A percentile compares a stretch with the other conserved stretches of the same genome.
phyloP scores from a whole-genome alignment of 2,888 invertebrate species.

The Troilus luridus region DNA sequence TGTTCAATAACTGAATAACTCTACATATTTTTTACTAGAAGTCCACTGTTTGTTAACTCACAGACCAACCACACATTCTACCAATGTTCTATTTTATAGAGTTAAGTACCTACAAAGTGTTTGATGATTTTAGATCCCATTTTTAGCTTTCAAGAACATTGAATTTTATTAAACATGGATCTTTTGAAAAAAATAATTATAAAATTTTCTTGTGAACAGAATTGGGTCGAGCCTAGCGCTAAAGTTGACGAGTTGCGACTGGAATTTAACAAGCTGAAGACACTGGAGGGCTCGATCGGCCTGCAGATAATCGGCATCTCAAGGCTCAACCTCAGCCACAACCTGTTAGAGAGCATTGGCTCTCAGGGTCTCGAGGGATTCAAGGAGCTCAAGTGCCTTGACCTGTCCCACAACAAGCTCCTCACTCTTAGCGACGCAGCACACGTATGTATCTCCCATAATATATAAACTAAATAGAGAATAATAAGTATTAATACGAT shows the following conservation, averaged over 20 bases:
- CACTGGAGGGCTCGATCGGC: conserved; percentile 79
- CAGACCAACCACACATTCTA: too few species aligned
- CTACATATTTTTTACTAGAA: too few species aligned
- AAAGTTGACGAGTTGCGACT: conserved; percentile 80
- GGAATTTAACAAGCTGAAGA: conserved; percentile 81
- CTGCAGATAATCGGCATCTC: conserved; percentile 82
- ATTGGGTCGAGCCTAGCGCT: conserved; percentile 68
- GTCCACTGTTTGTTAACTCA: too few species aligned
- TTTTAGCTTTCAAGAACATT: too few species aligned
- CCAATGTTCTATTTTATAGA: too few species aligned
- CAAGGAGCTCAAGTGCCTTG: conserved; percentile 80
- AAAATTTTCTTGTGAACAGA: neutral
- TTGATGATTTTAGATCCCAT: too few species aligned
- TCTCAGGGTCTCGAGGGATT: conserved; percentile 85
- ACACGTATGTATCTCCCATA: conserved; percentile 74
- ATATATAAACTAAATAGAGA: neutral
- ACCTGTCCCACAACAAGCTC: conserved; percentile 84
- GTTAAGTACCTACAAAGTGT: too few species aligned
- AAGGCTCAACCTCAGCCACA: conserved; percentile 82
- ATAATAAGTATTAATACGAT: neutral
- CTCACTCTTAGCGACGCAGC: conserved; percentile 85
- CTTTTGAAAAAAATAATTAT: too few species aligned
- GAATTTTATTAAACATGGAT: too few species aligned
- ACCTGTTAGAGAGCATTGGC: conserved; percentile 80
- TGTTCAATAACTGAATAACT: too few species aligned